phyloP scores from a whole-genome alignment of 2,113 vertebrate species.

The Monarcha castaneiventris region DNA sequence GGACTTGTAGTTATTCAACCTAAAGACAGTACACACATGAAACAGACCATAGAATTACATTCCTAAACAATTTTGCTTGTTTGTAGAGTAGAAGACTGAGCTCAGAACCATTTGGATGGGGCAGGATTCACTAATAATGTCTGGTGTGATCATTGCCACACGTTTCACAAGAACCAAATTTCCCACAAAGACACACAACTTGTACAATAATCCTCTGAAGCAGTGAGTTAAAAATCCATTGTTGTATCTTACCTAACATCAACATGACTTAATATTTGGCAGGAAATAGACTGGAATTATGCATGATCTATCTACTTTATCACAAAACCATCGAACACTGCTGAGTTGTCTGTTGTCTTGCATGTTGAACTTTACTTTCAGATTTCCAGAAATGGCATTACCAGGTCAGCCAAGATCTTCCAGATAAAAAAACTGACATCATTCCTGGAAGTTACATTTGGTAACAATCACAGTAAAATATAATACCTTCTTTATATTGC shows the following conservation, averaged over 20 bases:
- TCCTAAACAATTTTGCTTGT: neutral
- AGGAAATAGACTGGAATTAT: conserved; percentile 2
- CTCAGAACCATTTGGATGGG: neutral
- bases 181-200: neutral
- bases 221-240: neutral
- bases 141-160: neutral
- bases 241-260: neutral
- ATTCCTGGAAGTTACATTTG: neutral
- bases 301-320: neutral
- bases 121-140: neutral
- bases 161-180: neutral
- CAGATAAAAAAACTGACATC: neutral
- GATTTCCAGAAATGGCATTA: conserved; percentile 17
- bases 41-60: neutral
- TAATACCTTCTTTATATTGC: neutral
- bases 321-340: neutral
- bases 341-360: neutral
- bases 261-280: conserved; percentile 1
- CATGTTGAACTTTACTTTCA: neutral
- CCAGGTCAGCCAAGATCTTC: conserved; percentile 8
- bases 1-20: accelerated
- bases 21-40: neutral
- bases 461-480: neutral
- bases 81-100: neutral
- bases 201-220: neutral